Conservation (phyloP, 2,113 vertebrate genomes). For the Dicentrarchus labrax region DNA sequence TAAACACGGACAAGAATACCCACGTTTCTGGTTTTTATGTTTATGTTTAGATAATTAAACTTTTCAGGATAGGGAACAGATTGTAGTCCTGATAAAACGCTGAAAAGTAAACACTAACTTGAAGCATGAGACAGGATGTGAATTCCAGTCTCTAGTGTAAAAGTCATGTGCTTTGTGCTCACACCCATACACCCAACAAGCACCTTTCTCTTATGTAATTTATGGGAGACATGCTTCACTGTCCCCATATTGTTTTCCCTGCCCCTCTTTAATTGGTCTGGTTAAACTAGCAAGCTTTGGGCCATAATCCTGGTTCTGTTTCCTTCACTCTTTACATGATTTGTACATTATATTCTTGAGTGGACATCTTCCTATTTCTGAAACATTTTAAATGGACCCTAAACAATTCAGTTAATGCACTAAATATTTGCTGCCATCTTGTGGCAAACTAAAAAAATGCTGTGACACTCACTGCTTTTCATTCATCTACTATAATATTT, state of each 20-base stretch:
- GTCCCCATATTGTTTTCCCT: constrained; percentile 1
- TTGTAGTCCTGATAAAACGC: neutral
- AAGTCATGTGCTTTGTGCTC: neutral
- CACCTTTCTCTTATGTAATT: neutral
- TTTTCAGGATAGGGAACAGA: neutral
- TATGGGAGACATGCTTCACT: neutral
- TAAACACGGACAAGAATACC: neutral
- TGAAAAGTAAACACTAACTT: neutral
- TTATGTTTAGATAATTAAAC: neutral
- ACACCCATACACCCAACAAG: neutral
- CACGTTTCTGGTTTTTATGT: neutral
- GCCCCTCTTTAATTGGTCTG: neutral
- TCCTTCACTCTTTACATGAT: neutral
- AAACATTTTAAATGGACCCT: neutral
- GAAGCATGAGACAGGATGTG: neutral
- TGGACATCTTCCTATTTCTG: neutral
- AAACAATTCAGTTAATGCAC: neutral
- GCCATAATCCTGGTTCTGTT: neutral
- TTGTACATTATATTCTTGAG: neutral
- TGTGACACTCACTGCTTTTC: neutral
- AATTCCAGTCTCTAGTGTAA: neutral
- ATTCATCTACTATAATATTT: neutral
- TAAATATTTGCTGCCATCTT: constrained; percentile 69
- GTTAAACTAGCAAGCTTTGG: neutral
- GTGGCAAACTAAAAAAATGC: constrained; percentile 24